Percentiles rank a stretch among this genome's conserved stretches.
Conservation (phyloP, 2,888 invertebrate genomes). For the Keiferia lycopersicella region DNA sequence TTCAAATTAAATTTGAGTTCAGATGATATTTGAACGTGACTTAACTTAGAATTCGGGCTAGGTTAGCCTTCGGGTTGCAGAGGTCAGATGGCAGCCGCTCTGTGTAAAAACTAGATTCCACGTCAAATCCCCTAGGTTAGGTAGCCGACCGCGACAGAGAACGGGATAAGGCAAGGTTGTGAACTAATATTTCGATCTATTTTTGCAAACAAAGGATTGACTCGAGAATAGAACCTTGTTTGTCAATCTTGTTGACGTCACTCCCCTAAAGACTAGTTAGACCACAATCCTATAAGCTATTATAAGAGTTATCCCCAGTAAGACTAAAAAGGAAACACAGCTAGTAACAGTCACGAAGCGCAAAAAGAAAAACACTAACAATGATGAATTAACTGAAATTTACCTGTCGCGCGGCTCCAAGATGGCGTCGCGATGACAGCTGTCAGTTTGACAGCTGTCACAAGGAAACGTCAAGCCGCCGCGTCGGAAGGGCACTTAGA, state of each 20-base stretch:
- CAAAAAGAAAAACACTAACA: background rate
- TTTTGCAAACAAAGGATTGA: background rate
- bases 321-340: conserved; percentile 7
- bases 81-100: too few species aligned
- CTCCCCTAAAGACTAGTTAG: background rate
- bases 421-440: conserved; percentile 51
- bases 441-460: conserved; percentile 43
- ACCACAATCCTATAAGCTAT: background rate
- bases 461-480: conserved; percentile 15
- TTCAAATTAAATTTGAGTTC: too few species aligned
- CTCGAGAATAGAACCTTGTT: background rate
- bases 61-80: too few species aligned
- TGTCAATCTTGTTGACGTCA: background rate
- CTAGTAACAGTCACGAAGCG: background rate
- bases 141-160: too few species aligned
- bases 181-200: too few species aligned
- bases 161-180: too few species aligned
- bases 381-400: conserved; percentile 32
- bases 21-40: too few species aligned
- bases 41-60: too few species aligned
- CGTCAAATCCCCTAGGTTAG: too few species aligned
- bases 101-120: too few species aligned
- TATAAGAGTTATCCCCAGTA: background rate
- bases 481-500: background rate
- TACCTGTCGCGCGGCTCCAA: conserved; percentile 40